Percentiles rank a stretch among this genome's conserved stretches.
These are phyloP conservation scores for Pedicia rivosa DNA, from an alignment of 2,888 invertebrate genomes.

Conservation along the genomic window DNA sequence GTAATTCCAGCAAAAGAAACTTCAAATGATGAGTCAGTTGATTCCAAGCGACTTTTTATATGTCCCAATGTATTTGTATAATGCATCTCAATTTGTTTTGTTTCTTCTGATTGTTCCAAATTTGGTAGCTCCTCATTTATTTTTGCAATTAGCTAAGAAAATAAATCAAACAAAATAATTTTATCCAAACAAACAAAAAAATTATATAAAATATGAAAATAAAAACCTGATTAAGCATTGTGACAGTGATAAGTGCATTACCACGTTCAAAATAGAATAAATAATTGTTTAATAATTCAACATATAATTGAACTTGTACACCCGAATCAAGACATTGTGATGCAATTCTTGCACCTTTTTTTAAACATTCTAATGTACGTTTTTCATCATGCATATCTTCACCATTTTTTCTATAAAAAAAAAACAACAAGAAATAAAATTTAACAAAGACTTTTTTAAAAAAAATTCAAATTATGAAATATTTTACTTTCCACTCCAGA, in stretches of 20 bases:
- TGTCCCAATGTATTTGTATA: constrained; percentile 82
- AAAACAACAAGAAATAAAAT: constrained; percentile 6
- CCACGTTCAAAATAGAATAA: constrained; percentile 85
- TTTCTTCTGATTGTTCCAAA: constrained; percentile 87
- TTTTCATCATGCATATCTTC: constrained; percentile 73
- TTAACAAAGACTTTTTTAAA: background rate
- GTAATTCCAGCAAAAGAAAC: constrained; percentile 31
- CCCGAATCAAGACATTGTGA: constrained; percentile 96
- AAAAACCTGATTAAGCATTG: constrained; percentile 38
- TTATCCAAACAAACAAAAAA: constrained; percentile 12
- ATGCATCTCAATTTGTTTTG: constrained; percentile 91
- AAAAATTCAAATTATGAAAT: constrained; percentile 1
- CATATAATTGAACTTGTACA: constrained; percentile 90
- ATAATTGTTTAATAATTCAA: constrained; percentile 87
- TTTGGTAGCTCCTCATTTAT: constrained; percentile 87
- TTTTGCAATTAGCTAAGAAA: constrained; percentile 66
- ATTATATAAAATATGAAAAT: constrained; percentile 7
- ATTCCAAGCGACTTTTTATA: constrained; percentile 44
- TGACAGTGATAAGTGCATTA: constrained; percentile 42
- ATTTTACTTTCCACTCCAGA: constrained; percentile 75
- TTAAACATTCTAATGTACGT: constrained; percentile 84
- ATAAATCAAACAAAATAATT: constrained; percentile 6
- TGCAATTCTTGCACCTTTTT: constrained; percentile 87
- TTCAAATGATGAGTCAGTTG: constrained; percentile 25
- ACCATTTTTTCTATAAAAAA: constrained; percentile 24